Evolutionary conservation across 2,797 vertebrate genomes (phyloP), one percentile per base, ranked within the genome.

Genomic region (Amphiprion clarkii): DNA sequence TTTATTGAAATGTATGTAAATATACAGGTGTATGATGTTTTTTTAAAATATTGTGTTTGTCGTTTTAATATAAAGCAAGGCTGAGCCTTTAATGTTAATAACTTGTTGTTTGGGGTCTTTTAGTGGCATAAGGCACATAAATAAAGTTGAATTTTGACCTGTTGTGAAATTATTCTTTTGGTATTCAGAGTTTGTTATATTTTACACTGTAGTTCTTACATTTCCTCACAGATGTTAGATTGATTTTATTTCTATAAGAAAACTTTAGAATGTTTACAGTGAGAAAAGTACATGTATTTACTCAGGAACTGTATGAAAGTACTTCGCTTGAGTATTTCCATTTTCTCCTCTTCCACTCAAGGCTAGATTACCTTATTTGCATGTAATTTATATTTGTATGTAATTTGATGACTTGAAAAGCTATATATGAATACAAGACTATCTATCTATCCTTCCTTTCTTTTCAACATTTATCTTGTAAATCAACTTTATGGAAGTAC

Each of bases 1-100:
- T 81, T 59, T 69, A 54, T 82, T 74, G 21, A 64, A 72, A 80
- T 73, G 83, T 89, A 80, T 74, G 83, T 89, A 89, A 82, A 88
- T 90, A 89, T 78, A 25, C 29, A 66, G 31, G 61, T 68, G 53
- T 62, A 84, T 80, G 48, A 78, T 79, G 31, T 75, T 67, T 69
- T 77, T 61, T 56, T 77, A 10, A 29, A 48, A 67, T 67, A 54
- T 78, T 76, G 55, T 89, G 52, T 86, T 82, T 79, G 60, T 68
- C 76, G n/a, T 70, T 82, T 81, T 82, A 78, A 78, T 87, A 46
- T 75, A 68, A 88, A 85, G 79, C 48, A 68, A 95, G 94, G 93
- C 95, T 95, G 93, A 91, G 94, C 94, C 94, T 95, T 94, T 14
- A 27, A 23, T 72, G 56, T 84, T 82, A 40, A 73, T 64, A 63